Evolutionary conservation across 2,888 invertebrate genomes (phyloP).

Genomic region (Pseudolycoriella hygida): DNA sequence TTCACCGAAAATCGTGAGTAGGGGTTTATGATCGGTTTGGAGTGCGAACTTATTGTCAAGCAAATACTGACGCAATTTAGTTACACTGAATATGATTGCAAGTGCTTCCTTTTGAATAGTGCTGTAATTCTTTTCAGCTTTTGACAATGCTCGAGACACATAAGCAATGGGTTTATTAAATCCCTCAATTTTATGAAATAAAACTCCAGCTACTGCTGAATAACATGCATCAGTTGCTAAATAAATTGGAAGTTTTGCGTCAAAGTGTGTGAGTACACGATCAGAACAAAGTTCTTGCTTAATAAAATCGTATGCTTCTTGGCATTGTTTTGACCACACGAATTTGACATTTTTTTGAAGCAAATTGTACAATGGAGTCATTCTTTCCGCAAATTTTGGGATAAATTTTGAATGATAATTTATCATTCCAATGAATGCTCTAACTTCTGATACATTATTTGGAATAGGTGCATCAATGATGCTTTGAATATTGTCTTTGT

Average conservation of each 20-base stretch:
- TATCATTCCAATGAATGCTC: slow-evolving; percentile 17
- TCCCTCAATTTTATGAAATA: slow-evolving; percentile 19
- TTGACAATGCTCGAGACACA: slow-evolving; percentile 18
- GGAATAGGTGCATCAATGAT: slow-evolving; percentile 13
- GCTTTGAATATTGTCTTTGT: slow-evolving; percentile 13
- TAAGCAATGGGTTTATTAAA: slow-evolving; percentile 22
- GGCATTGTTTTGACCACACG: neutral
- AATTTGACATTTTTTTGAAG: too few relatives aligned
- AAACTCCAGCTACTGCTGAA: too few relatives aligned
- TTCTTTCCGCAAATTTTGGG: slow-evolving; percentile 6
- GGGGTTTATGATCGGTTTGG: slow-evolving; percentile 21
- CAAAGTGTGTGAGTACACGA: slow-evolving; percentile 14
- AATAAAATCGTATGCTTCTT: slow-evolving; percentile 13
- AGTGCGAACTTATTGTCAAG: slow-evolving; percentile 22
- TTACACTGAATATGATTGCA: slow-evolving; percentile 20
- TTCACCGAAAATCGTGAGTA: slow-evolving; percentile 16
- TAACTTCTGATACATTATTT: slow-evolving; percentile 12
- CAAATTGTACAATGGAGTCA: too few relatives aligned
- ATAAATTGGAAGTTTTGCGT: slow-evolving; percentile 15
- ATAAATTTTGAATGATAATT: slow-evolving; percentile 23
- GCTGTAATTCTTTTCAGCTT: slow-evolving; percentile 16
- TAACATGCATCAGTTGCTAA: too few relatives aligned
- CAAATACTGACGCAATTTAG: slow-evolving; percentile 23
- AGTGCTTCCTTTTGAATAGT: slow-evolving; percentile 18
- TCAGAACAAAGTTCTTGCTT: slow-evolving; percentile 15